Percentiles rank a stretch among this genome's conserved stretches.
These are phyloP conservation scores for Drosophila nikananu DNA, from an alignment of 1,140 invertebrate genomes.

Conservation along the genomic window DNA sequence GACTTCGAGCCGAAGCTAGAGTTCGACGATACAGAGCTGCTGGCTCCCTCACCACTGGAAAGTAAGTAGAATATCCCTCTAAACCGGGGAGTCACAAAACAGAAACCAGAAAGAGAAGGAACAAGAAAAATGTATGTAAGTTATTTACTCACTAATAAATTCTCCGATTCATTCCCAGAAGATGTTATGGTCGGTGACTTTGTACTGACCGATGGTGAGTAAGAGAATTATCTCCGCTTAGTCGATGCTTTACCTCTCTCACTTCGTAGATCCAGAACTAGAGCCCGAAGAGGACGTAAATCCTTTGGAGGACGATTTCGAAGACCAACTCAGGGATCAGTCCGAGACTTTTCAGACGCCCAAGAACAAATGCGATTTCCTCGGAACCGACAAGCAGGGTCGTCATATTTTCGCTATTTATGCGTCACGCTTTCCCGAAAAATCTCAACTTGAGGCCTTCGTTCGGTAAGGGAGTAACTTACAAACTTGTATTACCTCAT, in stretches of 20 bases:
- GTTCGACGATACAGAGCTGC: conserved; percentile 96
- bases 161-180: conserved; percentile 59
- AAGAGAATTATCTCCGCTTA: not conserved
- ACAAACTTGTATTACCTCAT: not conserved
- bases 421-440: conserved; percentile 96
- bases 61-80: conserved; percentile 51
- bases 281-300: conserved; percentile 72
- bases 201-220: conserved; percentile 78
- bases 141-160: conserved; percentile 35
- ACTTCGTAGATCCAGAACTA: conserved; percentile 61
- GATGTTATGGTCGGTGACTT: conserved; percentile 85
- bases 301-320: conserved; percentile 82
- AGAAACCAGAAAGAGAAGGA: not conserved
- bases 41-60: conserved; percentile 70
- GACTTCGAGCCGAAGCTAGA: conserved; percentile 97
- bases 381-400: conserved; percentile 87
- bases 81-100: not conserved
- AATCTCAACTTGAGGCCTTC: conserved; percentile 85
- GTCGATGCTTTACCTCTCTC: not conserved
- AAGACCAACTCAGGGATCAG: conserved; percentile 82
- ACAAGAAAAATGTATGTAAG: not conserved
- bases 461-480: conserved; percentile 29
- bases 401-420: conserved; percentile 98
- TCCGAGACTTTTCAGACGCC: conserved; percentile 60
- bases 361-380: conserved; percentile 81